Evolutionary conservation across 2,888 invertebrate species (phyloP), one percentile per base, ranked within the genome.

Genomic region (Rotaria socialis): DNA sequence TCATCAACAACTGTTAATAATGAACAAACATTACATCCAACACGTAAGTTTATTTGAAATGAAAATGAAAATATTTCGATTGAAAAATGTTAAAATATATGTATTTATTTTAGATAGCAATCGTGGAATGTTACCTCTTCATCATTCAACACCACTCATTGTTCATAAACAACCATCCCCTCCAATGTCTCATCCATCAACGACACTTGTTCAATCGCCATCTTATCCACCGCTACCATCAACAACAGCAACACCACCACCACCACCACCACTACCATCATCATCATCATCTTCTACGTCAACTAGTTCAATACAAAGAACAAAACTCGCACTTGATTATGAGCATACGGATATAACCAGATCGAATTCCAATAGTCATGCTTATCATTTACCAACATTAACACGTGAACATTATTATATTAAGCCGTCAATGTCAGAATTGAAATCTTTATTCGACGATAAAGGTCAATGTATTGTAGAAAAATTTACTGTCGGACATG

Each of bases 401-500:
- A 22, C 56, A 50, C 74, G 86, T 27, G 56, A 75, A 16, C 58
- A 52, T 60, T 86, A 86, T 47, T 86, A 85, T 60, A 86, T 85
- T 22, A 85, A 75, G 58, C 86, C 86, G 22, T 84, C 86, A 55
- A 24, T 75, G 43, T 10, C 27, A 47, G 86, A 86, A 22, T 60
- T 86, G 47, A 85, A 47, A 35, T n/a, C 14, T 16, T 24, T 80
- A 35, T 58, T 80, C 52, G 58, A 85, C 52, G 43, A 74, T 24
- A 56, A 86, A 84, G 86, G 86, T 14, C 52, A 87, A 84, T 87
- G 87, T 60, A 47, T 87, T 19, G 84, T 85, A 24, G 84, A 87
- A 52, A 58, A 87, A 74, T 85, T 87, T 67, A 85, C 85, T 0
- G 85, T 87, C n/a, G 85, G 85, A 22, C 80, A 84, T 52, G 84